These are phyloP conservation scores for Ephestia elutella DNA, from an alignment of 1,140 invertebrate species.

Conservation along the genomic window DNA sequence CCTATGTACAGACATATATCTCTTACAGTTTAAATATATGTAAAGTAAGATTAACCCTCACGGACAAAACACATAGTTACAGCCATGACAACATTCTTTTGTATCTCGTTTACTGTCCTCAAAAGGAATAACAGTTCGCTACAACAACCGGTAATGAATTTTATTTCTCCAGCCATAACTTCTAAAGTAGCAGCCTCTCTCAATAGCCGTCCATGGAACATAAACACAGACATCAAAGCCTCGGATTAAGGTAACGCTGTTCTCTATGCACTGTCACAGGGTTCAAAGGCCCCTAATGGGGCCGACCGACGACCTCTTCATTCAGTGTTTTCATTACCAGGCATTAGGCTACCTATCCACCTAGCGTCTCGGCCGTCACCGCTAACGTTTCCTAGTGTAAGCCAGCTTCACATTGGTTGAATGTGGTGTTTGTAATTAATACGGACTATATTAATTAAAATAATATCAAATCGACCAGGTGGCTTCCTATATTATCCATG, in stretches of 20 bases:
- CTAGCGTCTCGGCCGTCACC: background rate
- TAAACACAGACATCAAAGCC: background rate
- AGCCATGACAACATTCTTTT: too few species aligned
- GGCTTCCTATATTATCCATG: too few species aligned
- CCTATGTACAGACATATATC: too few species aligned
- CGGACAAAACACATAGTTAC: too few species aligned
- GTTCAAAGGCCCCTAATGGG: background rate
- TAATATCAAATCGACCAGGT: too few species aligned
- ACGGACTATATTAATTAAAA: too few species aligned
- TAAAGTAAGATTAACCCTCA: too few species aligned
- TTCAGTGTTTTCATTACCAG: background rate
- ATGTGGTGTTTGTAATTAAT: background rate
- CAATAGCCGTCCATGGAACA: background rate
- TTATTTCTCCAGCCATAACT: too few species aligned
- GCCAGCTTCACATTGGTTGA: background rate
- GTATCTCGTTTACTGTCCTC: too few species aligned
- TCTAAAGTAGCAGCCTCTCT: background rate
- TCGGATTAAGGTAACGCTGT: background rate
- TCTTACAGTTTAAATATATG: too few species aligned
- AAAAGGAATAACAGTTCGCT: too few species aligned
- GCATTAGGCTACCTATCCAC: background rate
- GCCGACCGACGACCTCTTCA: background rate
- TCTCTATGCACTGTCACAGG: background rate
- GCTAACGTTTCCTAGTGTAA: background rate
- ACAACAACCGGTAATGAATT: too few species aligned